Base-by-base conservation (phyloP, 2,888 invertebrate species). In the Lithosia quadra region DNA sequence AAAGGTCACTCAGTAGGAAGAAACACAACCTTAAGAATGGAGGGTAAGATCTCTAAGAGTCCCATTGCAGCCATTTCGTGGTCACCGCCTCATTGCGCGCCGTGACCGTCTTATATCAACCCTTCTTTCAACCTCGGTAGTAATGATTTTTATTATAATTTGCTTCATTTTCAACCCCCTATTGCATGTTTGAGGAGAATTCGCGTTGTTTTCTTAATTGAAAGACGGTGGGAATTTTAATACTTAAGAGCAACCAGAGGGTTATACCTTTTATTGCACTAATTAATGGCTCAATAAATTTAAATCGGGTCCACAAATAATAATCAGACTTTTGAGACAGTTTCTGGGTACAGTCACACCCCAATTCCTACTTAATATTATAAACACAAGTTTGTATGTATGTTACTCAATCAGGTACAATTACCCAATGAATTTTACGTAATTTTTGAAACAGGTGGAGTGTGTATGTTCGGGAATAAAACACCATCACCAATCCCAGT, bases 61-160 rank as follows among this genome's bases (percentile, higher is more conserved):
- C 76, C 70, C 78, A n/a, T 18, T 64, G 55, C 65, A 67, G 24
- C 55, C 61, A 71, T 76, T 72, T 65, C 34, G 72, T 58, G 74
- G 74, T 71, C 60, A 68, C 65, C 33, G 60, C 58, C 58, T 67
- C 59, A 73, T 69, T 72, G 55, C 68, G 39, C 55, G 18, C n/a
- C 21, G 58, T 53, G 11, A 65, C 63, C 73, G 24, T 72, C 70
- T 69, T 70, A 64, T 65, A 72, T 11, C 66, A 74, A 67, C 75
- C 80, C 80, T 71, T 73, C 65, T 79, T 78, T 65, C 55, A 66
- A 65, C 33, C 65, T 67, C 62, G 39, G 24, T 53, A 18, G 62
- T 60, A 74, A 78, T 74, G 49, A 74, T 72, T 80, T 82, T 81
- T 80, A 77, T 77, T 72, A 73, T 67, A 64, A 73, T 58, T 57